Evolutionary conservation across 2,888 invertebrate species (phyloP), one percentile per base, ranked within the genome.

Genomic region (Clistopyga incitator): DNA sequence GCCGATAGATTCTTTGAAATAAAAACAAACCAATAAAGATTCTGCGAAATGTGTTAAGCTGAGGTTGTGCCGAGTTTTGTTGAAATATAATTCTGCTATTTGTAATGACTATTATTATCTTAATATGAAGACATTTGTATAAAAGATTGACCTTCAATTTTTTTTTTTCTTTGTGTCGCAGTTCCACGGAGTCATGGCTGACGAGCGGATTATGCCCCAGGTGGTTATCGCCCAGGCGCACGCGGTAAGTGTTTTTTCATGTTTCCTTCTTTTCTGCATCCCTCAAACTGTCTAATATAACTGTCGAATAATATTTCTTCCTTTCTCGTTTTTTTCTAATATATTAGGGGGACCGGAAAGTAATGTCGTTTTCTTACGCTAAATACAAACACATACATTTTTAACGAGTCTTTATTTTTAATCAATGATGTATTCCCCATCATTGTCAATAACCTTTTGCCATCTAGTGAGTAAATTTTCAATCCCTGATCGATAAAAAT

Each of bases 181-280:
- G 91, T 88, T 87, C 87, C 52, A 87, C 86, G 84, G 87, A 88
- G 89, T 85, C 87, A 92, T 92, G 92, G 90, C 91, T 84, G 92
- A 92, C 85, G 91, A 92, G 86, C 91, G 90, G 86, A 90, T 87
- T 88, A 89, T 89, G 87, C 88, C 89, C 85, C 91, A 91, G 87
- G 89, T 90, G 87, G 88, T 90, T 86, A 88, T 90, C 85, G 87
- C 88, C 86, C 89, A 90, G 81, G 87, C 89, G 86, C 89, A 90
- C 86, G 88, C 88, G 90, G 91, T 92, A 87, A 90, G 90, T 90
- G 79, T 83, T 78, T 80, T 54, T 18, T 47, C 25, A 56, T 34
- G 47, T 70, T 64, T 56, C 59, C 23, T 59, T 20, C 6, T 13
- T n/a, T 15, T 10, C 38, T 8, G 3, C 54, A 13, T 42, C 29